Percentiles rank a stretch among this genome's conserved stretches.
phyloP scores from a whole-genome alignment of 2,113 vertebrate species.

The Dasypus novemcinctus region DNA sequence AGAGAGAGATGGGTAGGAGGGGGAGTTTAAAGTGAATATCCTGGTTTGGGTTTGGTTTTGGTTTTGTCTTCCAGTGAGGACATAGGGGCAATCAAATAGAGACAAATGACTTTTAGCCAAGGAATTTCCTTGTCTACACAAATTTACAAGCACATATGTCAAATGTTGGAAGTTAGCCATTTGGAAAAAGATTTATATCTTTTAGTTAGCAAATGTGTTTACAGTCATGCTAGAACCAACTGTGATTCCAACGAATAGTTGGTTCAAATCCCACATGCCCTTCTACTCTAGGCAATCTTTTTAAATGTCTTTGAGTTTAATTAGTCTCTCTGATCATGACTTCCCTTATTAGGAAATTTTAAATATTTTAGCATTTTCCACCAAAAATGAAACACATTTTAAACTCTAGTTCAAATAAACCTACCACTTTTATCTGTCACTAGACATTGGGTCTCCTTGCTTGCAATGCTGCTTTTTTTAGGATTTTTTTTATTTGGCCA shows the following conservation, averaged over 20 bases:
- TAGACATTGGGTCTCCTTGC: neutral
- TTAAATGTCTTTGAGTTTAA: neutral
- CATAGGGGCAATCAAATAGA: neutral
- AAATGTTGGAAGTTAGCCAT: neutral
- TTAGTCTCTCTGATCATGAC: fast-evolving
- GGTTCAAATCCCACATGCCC: fast-evolving
- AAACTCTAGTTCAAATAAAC: neutral
- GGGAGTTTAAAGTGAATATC: fast-evolving
- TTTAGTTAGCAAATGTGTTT: neutral
- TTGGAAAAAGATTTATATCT: fast-evolving
- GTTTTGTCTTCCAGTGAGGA: neutral
- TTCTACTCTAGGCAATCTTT: fast-evolving
- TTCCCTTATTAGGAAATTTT: fast-evolving
- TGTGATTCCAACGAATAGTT: neutral
- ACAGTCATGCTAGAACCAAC: fast-evolving
- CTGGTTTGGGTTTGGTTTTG: neutral
- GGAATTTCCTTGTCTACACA: neutral
- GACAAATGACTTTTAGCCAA: neutral
- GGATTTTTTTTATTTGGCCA: neutral
- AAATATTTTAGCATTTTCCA: neutral
- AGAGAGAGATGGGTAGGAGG: fast-evolving
- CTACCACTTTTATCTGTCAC: neutral
- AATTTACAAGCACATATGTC: neutral
- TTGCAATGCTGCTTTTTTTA: neutral
- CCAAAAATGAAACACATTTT: no score